phyloP scores from a whole-genome alignment of 1,140 invertebrate species.

The Protaetia brevitarsis region DNA sequence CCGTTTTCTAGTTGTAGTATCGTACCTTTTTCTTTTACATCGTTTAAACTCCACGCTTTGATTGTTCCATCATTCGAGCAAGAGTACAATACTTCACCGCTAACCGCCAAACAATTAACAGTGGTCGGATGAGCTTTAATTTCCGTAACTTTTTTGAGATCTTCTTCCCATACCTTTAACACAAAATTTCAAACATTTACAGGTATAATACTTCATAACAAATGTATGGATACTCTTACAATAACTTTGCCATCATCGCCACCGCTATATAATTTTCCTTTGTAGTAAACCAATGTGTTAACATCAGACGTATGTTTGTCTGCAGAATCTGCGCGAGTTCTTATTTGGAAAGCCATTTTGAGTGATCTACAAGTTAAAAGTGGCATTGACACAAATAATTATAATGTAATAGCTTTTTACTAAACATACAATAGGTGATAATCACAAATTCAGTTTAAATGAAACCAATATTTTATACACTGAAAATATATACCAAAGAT shows the following conservation, averaged over 20 bases:
- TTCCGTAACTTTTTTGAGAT: conserved; percentile 48
- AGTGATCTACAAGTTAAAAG: no score
- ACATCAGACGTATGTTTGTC: conserved; percentile 51
- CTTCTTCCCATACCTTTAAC: conserved; percentile 47
- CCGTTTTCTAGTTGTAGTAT: conserved; percentile 33
- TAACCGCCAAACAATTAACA: conserved; percentile 46
- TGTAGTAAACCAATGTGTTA: conserved; percentile 44
- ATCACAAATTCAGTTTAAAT: no score
- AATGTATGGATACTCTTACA: conserved; percentile 37
- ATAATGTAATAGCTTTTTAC: no score
- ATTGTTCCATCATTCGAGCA: conserved; percentile 53
- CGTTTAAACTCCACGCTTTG: conserved; percentile 48
- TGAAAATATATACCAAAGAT: no score
- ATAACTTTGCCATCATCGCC: conserved; percentile 53
- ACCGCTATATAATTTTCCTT: conserved; percentile 49
- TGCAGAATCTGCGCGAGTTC: conserved; percentile 39
- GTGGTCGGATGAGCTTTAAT: conserved; percentile 49
- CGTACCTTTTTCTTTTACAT: conserved; percentile 39
- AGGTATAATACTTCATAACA: neutral
- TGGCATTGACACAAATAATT: no score
- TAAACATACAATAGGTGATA: no score
- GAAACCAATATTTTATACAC: no score
- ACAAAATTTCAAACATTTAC: no score
- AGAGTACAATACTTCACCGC: conserved; percentile 48
- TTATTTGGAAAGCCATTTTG: conserved; percentile 43